A percentile compares a stretch with the other conserved stretches of the same genome.
Conservation (phyloP, 92 coral and sea anemone genomes). For the Siderastrea radians region DNA sequence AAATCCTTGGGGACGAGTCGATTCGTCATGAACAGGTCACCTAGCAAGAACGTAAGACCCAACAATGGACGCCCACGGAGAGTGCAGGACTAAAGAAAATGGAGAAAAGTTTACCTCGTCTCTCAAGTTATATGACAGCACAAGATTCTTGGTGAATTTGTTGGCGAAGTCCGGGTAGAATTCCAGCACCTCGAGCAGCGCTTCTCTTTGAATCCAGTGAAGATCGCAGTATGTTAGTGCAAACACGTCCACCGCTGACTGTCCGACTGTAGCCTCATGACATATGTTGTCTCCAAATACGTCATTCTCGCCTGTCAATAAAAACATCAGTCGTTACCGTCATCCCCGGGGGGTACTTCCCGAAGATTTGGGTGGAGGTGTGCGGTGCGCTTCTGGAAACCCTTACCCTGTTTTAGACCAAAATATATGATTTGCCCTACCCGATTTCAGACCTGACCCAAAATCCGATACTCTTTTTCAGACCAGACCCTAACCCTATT, state of each 20-base stretch:
- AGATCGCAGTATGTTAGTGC: slow-evolving; percentile 95
- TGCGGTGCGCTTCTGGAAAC: no score
- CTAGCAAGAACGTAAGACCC: no score
- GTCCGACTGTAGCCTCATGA: slow-evolving; percentile 87
- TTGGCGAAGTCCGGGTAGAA: slow-evolving; percentile 96
- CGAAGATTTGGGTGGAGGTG: no score
- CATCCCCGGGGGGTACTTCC: not conserved
- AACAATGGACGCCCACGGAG: no score
- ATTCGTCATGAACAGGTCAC: no score
- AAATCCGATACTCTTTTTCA: no score
- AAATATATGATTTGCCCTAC: no score
- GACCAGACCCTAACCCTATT: no score
- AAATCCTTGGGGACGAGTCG: no score
- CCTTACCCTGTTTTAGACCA: no score
- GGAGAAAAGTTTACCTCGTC: slow-evolving; percentile 83
- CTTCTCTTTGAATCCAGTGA: slow-evolving; percentile 91
- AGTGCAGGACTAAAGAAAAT: no score
- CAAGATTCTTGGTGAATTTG: slow-evolving; percentile 88
- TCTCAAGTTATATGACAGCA: slow-evolving; percentile 87
- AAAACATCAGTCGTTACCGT: not conserved
- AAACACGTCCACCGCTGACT: slow-evolving; percentile 98
- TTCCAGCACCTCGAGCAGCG: slow-evolving; percentile 88
- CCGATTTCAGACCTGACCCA: no score
- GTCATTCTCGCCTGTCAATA: slow-evolving; percentile 86
- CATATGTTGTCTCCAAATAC: slow-evolving; percentile 96